These are phyloP conservation scores for Acleris sparsana DNA, from an alignment of 2,888 invertebrate species.

Conservation along the genomic window DNA sequence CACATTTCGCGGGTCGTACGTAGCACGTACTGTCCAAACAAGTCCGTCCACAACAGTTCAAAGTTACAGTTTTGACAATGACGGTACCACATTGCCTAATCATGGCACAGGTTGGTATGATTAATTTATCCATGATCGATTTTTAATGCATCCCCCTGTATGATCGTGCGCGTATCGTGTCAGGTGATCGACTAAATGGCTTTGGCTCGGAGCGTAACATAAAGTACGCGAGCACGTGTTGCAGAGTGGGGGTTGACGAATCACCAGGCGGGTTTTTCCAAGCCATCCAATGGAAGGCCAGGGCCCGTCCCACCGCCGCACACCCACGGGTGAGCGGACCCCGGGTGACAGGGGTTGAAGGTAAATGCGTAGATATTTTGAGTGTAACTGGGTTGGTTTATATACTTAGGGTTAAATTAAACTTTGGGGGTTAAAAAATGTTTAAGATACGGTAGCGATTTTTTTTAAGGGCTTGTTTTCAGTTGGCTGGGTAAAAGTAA, in stretches of 20 bases:
- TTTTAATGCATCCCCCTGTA: slow-evolving; percentile 68
- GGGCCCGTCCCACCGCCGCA: slow-evolving; percentile 64
- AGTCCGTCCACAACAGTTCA: slow-evolving; percentile 47
- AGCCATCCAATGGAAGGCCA: slow-evolving; percentile 46
- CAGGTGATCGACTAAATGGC: slow-evolving; percentile 77
- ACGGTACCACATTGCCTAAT: slow-evolving; percentile 69
- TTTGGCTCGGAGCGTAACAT: slow-evolving; percentile 74
- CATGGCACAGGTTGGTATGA: slow-evolving; percentile 69
- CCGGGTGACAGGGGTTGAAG: slow-evolving; percentile 60
- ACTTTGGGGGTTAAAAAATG: too few relatives aligned
- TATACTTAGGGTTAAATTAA: neutral
- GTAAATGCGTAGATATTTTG: slow-evolving; percentile 35
- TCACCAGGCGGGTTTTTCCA: slow-evolving; percentile 59
- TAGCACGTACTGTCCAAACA: slow-evolving; percentile 42
- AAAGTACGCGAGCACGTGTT: slow-evolving; percentile 72
- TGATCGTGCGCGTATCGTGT: slow-evolving; percentile 75
- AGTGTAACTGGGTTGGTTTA: slow-evolving; percentile 4
- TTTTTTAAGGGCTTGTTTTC: too few relatives aligned
- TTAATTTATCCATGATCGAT: slow-evolving; percentile 71
- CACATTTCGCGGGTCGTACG: slow-evolving; percentile 64
- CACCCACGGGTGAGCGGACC: slow-evolving; percentile 51
- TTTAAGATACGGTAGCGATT: too few relatives aligned
- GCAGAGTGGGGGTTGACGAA: slow-evolving; percentile 65
- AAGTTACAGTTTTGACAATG: slow-evolving; percentile 72
- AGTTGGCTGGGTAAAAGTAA: too few relatives aligned